Percentiles rank a stretch among this genome's conserved stretches.
These are phyloP conservation scores for Malurus leucopterus DNA, from an alignment of 2,797 vertebrate species.

Conservation along the genomic window DNA sequence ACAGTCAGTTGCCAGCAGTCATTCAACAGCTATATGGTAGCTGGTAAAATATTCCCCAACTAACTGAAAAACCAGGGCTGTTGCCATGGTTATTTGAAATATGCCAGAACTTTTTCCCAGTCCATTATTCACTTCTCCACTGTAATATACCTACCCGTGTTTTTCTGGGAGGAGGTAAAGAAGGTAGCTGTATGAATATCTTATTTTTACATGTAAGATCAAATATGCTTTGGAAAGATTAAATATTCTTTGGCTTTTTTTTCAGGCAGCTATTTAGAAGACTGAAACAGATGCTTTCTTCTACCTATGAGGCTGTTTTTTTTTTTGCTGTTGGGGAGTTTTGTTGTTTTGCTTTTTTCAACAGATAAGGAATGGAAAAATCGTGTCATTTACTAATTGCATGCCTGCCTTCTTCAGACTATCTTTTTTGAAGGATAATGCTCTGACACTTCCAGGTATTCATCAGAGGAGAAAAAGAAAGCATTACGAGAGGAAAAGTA, in stretches of 20 bases:
- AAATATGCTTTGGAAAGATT: background rate
- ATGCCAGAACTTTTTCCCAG: background rate
- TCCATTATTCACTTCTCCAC: background rate
- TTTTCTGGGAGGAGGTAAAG: background rate
- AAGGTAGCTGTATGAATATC: background rate
- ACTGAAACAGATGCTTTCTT: background rate
- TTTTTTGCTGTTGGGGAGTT: background rate
- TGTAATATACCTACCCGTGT: background rate
- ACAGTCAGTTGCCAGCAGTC: background rate
- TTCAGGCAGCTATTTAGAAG: background rate
- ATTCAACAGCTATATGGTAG: background rate
- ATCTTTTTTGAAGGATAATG: background rate
- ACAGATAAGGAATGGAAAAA: background rate
- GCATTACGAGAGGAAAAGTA: background rate
- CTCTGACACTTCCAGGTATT: background rate
- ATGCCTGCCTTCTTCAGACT: background rate
- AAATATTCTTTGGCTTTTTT: background rate
- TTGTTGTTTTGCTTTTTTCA: background rate
- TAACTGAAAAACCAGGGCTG: background rate
- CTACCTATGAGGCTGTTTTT: background rate
- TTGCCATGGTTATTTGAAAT: background rate
- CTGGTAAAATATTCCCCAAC: background rate
- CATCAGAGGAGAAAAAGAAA: background rate
- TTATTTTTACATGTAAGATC: background rate
- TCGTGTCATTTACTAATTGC: background rate